Percentiles rank a stretch among this genome's conserved stretches.
These are phyloP conservation scores for Cynopterus sphinx DNA, from an alignment of 2,797 vertebrate species.

Conservation along the genomic window DNA sequence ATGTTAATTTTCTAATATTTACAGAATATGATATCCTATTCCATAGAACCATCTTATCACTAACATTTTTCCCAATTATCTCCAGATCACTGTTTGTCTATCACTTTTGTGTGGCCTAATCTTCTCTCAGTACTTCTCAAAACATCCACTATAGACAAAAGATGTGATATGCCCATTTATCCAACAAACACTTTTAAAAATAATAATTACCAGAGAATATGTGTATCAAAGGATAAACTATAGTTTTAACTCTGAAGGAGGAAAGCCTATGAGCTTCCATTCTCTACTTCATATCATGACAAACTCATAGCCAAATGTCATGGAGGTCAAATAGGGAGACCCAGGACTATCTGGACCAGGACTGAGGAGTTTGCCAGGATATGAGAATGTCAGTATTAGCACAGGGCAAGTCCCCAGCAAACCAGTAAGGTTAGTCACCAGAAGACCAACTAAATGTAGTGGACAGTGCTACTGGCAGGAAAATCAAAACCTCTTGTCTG, in stretches of 20 bases:
- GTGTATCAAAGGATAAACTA: neutral
- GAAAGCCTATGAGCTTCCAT: neutral
- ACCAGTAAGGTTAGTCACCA: neutral
- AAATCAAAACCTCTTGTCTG: neutral
- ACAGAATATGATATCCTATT: neutral
- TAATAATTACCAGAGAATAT: neutral
- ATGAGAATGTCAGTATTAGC: neutral
- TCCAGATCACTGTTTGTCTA: neutral
- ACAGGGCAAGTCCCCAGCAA: neutral
- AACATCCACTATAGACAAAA: neutral
- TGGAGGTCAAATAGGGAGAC: neutral
- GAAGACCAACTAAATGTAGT: neutral
- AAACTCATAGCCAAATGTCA: constrained; percentile 13
- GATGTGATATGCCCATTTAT: neutral
- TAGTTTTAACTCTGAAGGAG: neutral
- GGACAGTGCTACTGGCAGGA: neutral
- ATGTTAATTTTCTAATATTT: neutral
- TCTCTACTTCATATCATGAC: neutral
- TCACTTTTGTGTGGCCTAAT: neutral
- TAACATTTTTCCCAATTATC: neutral
- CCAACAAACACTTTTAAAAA: neutral
- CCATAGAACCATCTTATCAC: neutral
- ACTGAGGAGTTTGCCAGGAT: neutral
- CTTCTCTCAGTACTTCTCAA: neutral
- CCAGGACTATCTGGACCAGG: neutral